Evolutionary conservation across 2,113 vertebrate genomes (phyloP).

Genomic region (Lampris incognitus): DNA sequence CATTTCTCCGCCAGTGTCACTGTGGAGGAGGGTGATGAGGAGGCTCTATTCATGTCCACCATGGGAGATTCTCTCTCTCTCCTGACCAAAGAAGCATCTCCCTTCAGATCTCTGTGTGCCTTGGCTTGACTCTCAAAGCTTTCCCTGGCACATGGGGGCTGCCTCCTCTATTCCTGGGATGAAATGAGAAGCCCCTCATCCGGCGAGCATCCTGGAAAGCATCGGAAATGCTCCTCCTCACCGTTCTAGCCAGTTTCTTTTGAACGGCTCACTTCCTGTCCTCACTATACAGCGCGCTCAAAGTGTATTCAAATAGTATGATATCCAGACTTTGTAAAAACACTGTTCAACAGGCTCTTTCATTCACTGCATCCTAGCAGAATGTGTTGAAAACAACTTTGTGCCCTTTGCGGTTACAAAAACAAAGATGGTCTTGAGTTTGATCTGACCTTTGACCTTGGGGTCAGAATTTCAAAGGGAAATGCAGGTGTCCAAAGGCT

Average conservation of each 20-base stretch:
- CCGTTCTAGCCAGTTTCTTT: conserved; percentile 37
- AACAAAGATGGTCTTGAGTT: too few relatives aligned
- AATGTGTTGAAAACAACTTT: background rate
- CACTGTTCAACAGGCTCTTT: conserved; percentile 42
- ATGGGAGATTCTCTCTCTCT: conserved; percentile 59
- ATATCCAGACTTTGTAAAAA: conserved; percentile 38
- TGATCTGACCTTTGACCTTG: too few relatives aligned
- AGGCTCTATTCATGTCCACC: conserved; percentile 66
- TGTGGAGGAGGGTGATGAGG: conserved; percentile 5
- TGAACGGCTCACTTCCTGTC: conserved; percentile 66
- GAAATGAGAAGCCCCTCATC: conserved; percentile 66
- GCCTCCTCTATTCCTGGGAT: conserved; percentile 74
- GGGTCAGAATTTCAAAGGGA: too few relatives aligned
- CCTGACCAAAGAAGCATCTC: conserved; percentile 44
- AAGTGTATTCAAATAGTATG: conserved; percentile 1
- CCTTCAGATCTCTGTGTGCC: conserved; percentile 63
- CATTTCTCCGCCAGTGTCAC: conserved; percentile 20
- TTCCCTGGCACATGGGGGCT: conserved; percentile 58
- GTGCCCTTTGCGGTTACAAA: background rate
- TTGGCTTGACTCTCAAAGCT: conserved; percentile 77
- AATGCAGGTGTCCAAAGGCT: too few relatives aligned
- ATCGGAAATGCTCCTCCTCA: conserved; percentile 49
- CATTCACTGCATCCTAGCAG: conserved; percentile 2
- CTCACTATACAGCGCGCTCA: conserved; percentile 21
- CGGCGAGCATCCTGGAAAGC: conserved; percentile 62